A percentile compares a stretch with the other conserved stretches of the same genome.
These are phyloP conservation scores for Lacerta agilis DNA, from an alignment of 2,797 vertebrate genomes.

Conservation along the genomic window DNA sequence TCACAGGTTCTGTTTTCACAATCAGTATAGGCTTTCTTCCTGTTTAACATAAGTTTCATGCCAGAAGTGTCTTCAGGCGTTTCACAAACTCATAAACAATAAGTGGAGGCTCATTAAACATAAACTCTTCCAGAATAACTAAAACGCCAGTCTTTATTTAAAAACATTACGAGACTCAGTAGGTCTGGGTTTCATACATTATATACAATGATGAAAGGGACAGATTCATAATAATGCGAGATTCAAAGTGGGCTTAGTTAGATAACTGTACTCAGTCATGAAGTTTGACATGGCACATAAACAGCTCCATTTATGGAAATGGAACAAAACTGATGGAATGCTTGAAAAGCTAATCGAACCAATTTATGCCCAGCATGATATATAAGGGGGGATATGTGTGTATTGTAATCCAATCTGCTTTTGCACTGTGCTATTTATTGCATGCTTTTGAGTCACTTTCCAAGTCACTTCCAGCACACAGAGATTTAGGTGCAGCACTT, in stretches of 20 bases:
- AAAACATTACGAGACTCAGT: neutral
- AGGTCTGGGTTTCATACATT: constrained; percentile 36
- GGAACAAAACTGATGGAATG: constrained; percentile 48
- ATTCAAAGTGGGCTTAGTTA: constrained; percentile 36
- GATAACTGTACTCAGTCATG: constrained; percentile 43
- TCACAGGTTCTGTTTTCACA: constrained; percentile 15
- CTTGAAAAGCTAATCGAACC: constrained; percentile 30
- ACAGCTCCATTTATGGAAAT: constrained; percentile 54
- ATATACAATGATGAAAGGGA: constrained; percentile 45
- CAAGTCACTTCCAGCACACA: neutral
- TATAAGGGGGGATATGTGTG: neutral
- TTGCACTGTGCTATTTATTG: constrained; percentile 1
- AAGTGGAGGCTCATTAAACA: constrained; percentile 36
- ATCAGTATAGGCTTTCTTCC: constrained; percentile 5
- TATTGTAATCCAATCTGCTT: constrained; percentile 19
- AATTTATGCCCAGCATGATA: constrained; percentile 26
- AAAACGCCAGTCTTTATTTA: constrained; percentile 37
- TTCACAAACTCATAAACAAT: constrained; percentile 43
- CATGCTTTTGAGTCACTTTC: neutral
- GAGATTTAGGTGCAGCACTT: neutral
- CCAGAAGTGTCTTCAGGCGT: constrained; percentile 5
- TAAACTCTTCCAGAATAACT: constrained; percentile 30
- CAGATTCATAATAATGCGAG: constrained; percentile 37
- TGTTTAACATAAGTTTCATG: constrained; percentile 33
- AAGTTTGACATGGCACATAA: constrained; percentile 26